Base-by-base conservation (phyloP, 2,113 vertebrate species). In the Prinia subflava region DNA sequence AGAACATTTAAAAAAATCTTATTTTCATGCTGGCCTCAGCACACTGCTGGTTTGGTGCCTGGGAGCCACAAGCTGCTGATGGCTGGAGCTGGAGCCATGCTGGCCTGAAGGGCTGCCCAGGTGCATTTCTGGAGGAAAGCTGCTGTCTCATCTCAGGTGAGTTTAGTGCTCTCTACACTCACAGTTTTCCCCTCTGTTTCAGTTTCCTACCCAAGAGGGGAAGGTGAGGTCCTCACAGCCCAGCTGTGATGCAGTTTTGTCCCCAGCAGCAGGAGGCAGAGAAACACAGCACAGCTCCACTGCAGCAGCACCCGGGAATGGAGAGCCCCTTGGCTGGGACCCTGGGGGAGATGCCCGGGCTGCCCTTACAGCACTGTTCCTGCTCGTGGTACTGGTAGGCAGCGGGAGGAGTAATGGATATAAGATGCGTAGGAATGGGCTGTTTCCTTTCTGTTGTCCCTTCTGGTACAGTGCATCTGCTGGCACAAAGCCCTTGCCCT, bases 231-330 rank as follows among this genome's bases (percentile, higher is more conserved):
- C 22, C 41, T 81, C 30, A 53, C 27, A 69, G 46, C 68, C 33
- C 24, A 35, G 25, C n/a, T 50, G 39, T 8, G 25, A 42, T 5
- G 28, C 9, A 30, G 16, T 49, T 81, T 74, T 62, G 59, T 41
- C 55, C 11, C 28, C 17, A 4, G 19, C 1, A 22, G 31, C 39
- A 57, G 59, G 24, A 77, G 49, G 30, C 25, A 37, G 19, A 68
- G 44, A 59, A 95, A 68, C 0, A 4, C 9, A 9, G 6, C 0
- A 1, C 15, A 52, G 46, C 69, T 56, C 24, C 6, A 1, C 59
- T 19, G 15, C 70, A 60, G 68, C 35, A 77, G 30, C 33, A n/a
- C 4, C 15, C 33, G 50, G 10, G 2, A 3, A 24, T 16, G 63
- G 49, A 56, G 33, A 65, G 2, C 10, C n/a, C 25, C 9, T n/a